A percentile compares a stretch with the other conserved stretches of the same genome.
Conservation (phyloP, 2,888 invertebrate genomes). For the Agonum fuliginosum region DNA sequence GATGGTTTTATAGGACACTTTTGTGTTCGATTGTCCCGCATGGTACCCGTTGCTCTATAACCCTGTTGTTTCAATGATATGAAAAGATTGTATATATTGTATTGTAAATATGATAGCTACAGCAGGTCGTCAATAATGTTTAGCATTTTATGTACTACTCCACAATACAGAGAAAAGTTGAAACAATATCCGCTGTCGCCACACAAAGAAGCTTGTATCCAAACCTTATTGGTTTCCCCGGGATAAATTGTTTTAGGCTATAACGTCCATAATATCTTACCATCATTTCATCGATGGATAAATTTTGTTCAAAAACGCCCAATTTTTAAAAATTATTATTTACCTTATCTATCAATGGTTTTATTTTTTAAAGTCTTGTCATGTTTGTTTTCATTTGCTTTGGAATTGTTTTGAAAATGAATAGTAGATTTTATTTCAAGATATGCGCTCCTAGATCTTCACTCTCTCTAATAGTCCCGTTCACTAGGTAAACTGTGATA, state of each 20-base stretch:
- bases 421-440: conserved; percentile 50
- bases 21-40: conserved; percentile 31
- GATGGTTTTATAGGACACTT: conserved; percentile 32
- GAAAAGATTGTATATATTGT: conserved; percentile 27
- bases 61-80: conserved; percentile 3
- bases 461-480: conserved; percentile 49
- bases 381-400: conserved; percentile 55
- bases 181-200: conserved; percentile 45
- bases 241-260: conserved; percentile 56
- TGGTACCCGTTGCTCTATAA: conserved; percentile 39
- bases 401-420: conserved; percentile 51
- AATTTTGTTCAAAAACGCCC: conserved; percentile 48
- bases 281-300: conserved; percentile 56
- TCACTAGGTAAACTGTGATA: conserved; percentile 45
- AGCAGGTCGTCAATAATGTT: conserved; percentile 14
- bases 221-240: conserved; percentile 40
- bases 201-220: conserved; percentile 51
- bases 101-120: conserved; percentile 20
- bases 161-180: conserved; percentile 54
- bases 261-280: conserved; percentile 49
- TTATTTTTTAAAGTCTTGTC: conserved; percentile 52
- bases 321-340: conserved; percentile 42
- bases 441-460: conserved; percentile 52
- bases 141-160: conserved; percentile 46
- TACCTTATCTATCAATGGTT: conserved; percentile 53